Percentiles rank a stretch among this genome's conserved stretches.
phyloP scores from a whole-genome alignment of 2,888 invertebrate genomes.

The Volucella bombylans region DNA sequence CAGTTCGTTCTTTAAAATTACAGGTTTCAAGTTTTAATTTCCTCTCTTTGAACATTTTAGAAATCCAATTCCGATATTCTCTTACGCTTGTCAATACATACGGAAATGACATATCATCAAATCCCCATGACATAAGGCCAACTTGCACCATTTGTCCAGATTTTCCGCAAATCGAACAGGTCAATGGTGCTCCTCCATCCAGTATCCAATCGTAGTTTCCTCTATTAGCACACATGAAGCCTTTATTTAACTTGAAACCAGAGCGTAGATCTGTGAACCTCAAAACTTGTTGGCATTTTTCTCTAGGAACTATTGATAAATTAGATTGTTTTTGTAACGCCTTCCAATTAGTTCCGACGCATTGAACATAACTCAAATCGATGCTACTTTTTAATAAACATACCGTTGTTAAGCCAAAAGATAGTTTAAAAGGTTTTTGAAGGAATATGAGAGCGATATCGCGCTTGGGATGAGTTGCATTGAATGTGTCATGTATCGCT shows the following conservation, averaged over 20 bases:
- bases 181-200: constrained; percentile 89
- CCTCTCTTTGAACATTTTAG: not conserved
- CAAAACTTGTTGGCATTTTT: constrained; percentile 83
- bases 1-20: no score
- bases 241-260: constrained; percentile 86
- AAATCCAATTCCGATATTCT: constrained; percentile 36
- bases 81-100: constrained; percentile 37
- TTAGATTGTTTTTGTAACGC: constrained; percentile 85
- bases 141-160: constrained; percentile 78
- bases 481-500: constrained; percentile 85
- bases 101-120: constrained; percentile 20
- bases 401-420: constrained; percentile 87
- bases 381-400: constrained; percentile 84
- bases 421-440: constrained; percentile 84
- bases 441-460: constrained; percentile 89
- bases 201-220: constrained; percentile 88
- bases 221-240: constrained; percentile 91
- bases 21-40: constrained; percentile 26
- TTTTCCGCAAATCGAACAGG: constrained; percentile 85
- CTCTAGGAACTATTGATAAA: constrained; percentile 86
- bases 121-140: constrained; percentile 92
- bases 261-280: constrained; percentile 87
- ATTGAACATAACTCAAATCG: constrained; percentile 78
- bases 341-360: constrained; percentile 81
- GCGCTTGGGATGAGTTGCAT: constrained; percentile 87